Percentiles rank a stretch among this genome's conserved stretches.
Conservation (phyloP, 2,888 invertebrate species). For the Limenitis camilla region DNA sequence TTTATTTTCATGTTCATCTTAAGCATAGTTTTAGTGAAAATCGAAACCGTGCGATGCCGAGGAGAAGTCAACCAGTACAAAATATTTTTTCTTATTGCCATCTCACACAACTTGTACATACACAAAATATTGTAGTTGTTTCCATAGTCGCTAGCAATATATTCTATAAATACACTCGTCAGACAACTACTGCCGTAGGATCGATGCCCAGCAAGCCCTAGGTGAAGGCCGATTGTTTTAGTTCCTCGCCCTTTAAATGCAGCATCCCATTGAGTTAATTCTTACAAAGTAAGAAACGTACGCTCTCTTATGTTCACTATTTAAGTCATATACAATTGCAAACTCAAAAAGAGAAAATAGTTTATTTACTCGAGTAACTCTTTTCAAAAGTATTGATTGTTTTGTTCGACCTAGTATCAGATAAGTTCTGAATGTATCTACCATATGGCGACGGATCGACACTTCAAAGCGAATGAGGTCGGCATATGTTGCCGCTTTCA, state of each 20-base stretch:
- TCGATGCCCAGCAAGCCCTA: slow-evolving; percentile 61
- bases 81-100: too few species aligned
- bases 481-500: slow-evolving; percentile 71
- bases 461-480: slow-evolving; percentile 67
- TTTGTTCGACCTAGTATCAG: slow-evolving; percentile 36
- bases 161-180: slow-evolving; percentile 64
- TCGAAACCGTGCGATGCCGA: too few species aligned
- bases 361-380: not conserved
- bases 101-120: not conserved
- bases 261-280: slow-evolving; percentile 37
- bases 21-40: too few species aligned
- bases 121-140: slow-evolving; percentile 28
- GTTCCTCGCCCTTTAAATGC: slow-evolving; percentile 50
- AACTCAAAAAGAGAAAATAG: not conserved
- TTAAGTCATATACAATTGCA: not conserved
- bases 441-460: slow-evolving; percentile 68
- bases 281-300: not conserved
- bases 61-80: too few species aligned
- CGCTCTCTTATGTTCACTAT: not conserved
- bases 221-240: slow-evolving; percentile 63
- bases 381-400: slow-evolving; percentile 16
- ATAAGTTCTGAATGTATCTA: slow-evolving; percentile 50
- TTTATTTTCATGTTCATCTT: too few species aligned
- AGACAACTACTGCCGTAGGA: slow-evolving; percentile 52
- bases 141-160: slow-evolving; percentile 40